Base-by-base conservation (phyloP, 2,888 invertebrate species). In the Ormyrus pomaceus region DNA sequence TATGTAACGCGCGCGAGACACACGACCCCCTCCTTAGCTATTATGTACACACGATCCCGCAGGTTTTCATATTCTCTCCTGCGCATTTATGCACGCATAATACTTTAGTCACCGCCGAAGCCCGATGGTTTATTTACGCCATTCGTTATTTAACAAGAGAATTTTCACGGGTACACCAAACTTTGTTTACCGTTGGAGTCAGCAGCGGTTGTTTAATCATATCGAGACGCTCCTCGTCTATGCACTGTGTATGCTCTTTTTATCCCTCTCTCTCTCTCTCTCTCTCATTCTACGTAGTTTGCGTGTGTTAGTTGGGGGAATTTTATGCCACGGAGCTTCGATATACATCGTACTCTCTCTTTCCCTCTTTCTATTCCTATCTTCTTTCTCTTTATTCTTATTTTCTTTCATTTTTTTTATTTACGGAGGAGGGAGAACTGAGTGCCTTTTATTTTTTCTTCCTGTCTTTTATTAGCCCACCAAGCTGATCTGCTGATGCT, bases 131-230 rank as follows among this genome's bases (percentile, higher is more conserved):
- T 71, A 48, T 71, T 71, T 71, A 71, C 59, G 6, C n/a, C 58
- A 6, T n/a, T 2, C 61, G 50, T 51, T 58, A 8, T 11, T 34
- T 34, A 34, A 34, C 34, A 34, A 34, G 34, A 34, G 34, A 34
- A 34, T 34, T 34, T 34, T 34, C 4, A 34, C 34, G 34, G 11
- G 5, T n/a, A 69, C 48, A 58, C 46, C 4, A 58, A 58, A 48
- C 58, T 48, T 71, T 61, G 34, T 53, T 11, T 73, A 82, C 78
- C 82, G 82, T 79, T 62, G 82, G 75, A 68, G 78, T 70, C 76
- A 80, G 78, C 76, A 73, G 59, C 53, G 80, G 82, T 80, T 76
- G 78, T 72, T 70, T 82, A 76, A 82, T 80, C 82, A 82, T 82
- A 82, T 77, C 82, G 73, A 50, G 79, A 74, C 76, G 81, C 81